Base-by-base conservation (phyloP, 2,797 vertebrate species). In the Oreortyx pictus region DNA sequence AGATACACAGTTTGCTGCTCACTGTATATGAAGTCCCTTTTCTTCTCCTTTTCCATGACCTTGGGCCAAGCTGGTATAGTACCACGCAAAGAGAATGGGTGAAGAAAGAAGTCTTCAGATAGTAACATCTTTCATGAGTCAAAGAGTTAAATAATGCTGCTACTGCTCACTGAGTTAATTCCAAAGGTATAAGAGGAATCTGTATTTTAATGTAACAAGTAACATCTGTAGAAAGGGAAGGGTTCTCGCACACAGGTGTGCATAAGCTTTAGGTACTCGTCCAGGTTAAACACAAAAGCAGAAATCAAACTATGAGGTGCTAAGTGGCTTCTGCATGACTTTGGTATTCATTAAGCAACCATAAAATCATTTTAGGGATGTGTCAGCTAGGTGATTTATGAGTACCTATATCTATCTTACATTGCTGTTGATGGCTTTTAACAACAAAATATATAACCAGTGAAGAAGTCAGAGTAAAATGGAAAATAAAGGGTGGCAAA, bases 21-120 rank as follows among this genome's bases (percentile, higher is more conserved):
- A 18, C 24, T 74, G 62, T 77, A 93, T 75, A 90, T 72, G 49
- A 64, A 87, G 72, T 54, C 19, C n/a, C 33, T 90, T 90, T 86
- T 78, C 61, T 82, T 82, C 67, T 64, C 37, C 57, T 77, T 20
- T 78, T 92, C 65, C 18, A 4, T 82, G 74, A 88, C 77, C 86
- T 85, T 1, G 0, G 67, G 59, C n/a, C 64, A 31, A 87, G 82
- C 49, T 82, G 60, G 11, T 16, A 2, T 79, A 87, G 71, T 61
- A 82, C n/a, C 17, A 56, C 7, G 27, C 86, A 76, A 71, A 76
- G 41, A 89, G 39, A 92, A 77, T 5, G 7, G 14, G 29, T 89
- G 68, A 86, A 64, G n/a, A n/a, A 62, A 79, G 87, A 92, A 61
- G 39, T 6, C 24, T 84, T 84, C 77, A 52, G 79, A 72, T 56